phyloP scores from a whole-genome alignment of 2,888 invertebrate species.

The Nemoura dubitans region DNA sequence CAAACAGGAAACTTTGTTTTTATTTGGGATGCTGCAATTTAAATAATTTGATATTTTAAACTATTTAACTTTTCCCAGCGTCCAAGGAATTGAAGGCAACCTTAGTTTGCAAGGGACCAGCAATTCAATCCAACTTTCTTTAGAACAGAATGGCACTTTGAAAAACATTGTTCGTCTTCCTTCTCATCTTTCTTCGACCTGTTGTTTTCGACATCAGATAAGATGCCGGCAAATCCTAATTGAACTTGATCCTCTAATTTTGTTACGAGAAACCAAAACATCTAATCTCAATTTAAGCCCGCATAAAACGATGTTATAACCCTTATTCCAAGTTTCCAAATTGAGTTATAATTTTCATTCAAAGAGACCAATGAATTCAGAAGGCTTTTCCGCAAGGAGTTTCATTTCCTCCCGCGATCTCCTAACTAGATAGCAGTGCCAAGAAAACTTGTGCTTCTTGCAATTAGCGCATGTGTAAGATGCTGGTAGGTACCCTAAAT shows the following conservation, averaged over 20 bases:
- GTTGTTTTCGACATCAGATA: neutral
- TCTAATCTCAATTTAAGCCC: slow-evolving; percentile 26
- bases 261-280: slow-evolving; percentile 21
- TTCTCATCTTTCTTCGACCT: neutral
- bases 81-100: too few species aligned
- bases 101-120: too few species aligned
- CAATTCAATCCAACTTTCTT: neutral
- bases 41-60: neutral
- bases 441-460: slow-evolving; percentile 23
- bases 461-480: slow-evolving; percentile 16
- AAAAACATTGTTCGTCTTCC: neutral
- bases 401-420: slow-evolving; percentile 27
- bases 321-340: slow-evolving; percentile 42
- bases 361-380: slow-evolving; percentile 23
- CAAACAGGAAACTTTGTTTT: neutral
- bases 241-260: slow-evolving; percentile 4
- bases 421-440: neutral
- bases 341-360: slow-evolving; percentile 39
- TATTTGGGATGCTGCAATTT: neutral
- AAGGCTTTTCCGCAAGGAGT: slow-evolving; percentile 18
- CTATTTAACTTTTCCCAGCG: neutral
- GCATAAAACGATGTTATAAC: slow-evolving; percentile 26
- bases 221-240: neutral
- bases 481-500: slow-evolving; percentile 10
- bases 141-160: neutral